A percentile compares a stretch with the other conserved stretches of the same genome.
Conservation (phyloP, 2,888 invertebrate species). For the Physocephala rufipes region DNA sequence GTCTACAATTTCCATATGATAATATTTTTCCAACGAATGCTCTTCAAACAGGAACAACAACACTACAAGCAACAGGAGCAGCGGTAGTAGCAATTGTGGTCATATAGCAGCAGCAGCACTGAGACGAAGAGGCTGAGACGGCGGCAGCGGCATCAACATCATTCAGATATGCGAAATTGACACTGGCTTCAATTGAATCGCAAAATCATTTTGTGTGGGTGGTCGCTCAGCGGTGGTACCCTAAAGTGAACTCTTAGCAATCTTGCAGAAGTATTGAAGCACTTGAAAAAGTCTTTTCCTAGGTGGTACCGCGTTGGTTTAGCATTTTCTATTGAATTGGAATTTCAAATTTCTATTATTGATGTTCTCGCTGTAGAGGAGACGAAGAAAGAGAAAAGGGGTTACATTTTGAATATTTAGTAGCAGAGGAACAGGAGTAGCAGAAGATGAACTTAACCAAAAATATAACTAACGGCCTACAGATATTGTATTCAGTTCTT, state of each 20-base stretch:
- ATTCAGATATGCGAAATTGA: conserved; percentile 28
- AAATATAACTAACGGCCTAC: neutral
- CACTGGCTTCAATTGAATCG: conserved; percentile 33
- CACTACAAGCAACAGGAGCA: neutral
- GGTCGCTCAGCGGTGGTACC: conserved; percentile 26
- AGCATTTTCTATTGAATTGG: conserved; percentile 24
- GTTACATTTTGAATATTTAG: conserved; percentile 1
- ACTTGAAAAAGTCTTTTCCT: conserved; percentile 25
- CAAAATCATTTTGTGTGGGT: conserved; percentile 28
- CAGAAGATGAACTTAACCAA: neutral
- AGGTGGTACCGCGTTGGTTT: conserved; percentile 31
- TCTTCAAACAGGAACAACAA: too few relatives aligned
- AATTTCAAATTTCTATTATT: conserved; percentile 33
- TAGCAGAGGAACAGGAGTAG: neutral
- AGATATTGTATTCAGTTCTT: neutral
- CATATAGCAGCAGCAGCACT: neutral
- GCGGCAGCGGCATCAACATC: conserved; percentile 22
- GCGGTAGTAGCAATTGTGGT: neutral
- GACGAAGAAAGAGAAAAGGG: neutral
- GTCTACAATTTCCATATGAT: conserved; percentile 54
- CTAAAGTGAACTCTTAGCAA: conserved; percentile 12
- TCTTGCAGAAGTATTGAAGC: neutral
- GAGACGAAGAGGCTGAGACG: conserved; percentile 1
- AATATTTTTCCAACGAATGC: conserved; percentile 50
- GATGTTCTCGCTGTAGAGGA: conserved; percentile 7